phyloP scores from a whole-genome alignment of 2,113 vertebrate genomes.

The pig (Sus scrofa) region T2T-Sscrofa CM000814.6:39016001-39016500 shows the following conservation, averaged over 20 bases:
- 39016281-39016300: neutral
- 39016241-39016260: neutral
- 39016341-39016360: neutral
- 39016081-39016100: neutral
- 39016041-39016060: neutral
- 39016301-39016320: neutral
- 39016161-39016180: neutral
- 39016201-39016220: neutral
- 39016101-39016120: neutral
- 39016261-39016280: neutral
- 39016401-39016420: neutral
- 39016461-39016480: neutral
- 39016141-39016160: too few species aligned
- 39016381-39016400: neutral
- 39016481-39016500: slow-evolving; percentile 1
- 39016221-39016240: neutral
- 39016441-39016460: neutral
- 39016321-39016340: slow-evolving; percentile 25
- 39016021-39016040: neutral
- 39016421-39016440: neutral
- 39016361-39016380: neutral
- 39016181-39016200: neutral
- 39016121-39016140: neutral
- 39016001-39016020: neutral
- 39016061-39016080: neutral